Evolutionary conservation across 1,140 invertebrate genomes (phyloP).

Genomic region (Drosophila jambulina): DNA sequence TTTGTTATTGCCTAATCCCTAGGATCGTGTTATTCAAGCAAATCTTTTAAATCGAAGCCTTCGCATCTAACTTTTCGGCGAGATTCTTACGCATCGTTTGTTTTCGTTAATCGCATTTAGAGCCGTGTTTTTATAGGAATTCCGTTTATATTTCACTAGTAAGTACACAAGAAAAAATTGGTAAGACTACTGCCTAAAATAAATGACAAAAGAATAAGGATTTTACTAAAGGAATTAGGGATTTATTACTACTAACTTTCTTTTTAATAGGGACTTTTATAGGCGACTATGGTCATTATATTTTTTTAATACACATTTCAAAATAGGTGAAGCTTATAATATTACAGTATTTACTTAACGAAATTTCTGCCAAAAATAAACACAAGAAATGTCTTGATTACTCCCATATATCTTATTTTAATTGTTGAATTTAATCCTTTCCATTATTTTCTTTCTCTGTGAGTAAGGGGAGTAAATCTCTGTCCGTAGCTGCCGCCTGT

Average conservation of each 20-base stretch:
- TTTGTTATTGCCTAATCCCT: slow-evolving; percentile 58
- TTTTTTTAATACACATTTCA: neutral
- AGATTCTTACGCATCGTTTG: slow-evolving; percentile 33
- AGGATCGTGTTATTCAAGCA: slow-evolving; percentile 48
- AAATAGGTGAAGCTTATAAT: too few species aligned
- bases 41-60: slow-evolving; percentile 24
- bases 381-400: neutral
- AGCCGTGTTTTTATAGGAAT: slow-evolving; percentile 11
- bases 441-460: slow-evolving; percentile 10
- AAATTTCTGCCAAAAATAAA: neutral
- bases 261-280: too few species aligned
- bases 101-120: slow-evolving; percentile 60
- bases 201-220: too few species aligned
- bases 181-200: neutral
- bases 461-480: slow-evolving; percentile 22
- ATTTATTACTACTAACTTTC: neutral
- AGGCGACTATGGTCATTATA: neutral
- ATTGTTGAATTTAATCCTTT: slow-evolving; percentile 2
- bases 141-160: slow-evolving; percentile 35
- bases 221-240: neutral
- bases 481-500: slow-evolving; percentile 21
- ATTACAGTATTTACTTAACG: neutral
- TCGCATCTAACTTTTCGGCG: slow-evolving; percentile 29
- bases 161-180: slow-evolving; percentile 47
- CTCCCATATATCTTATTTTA: neutral